Base-by-base conservation (phyloP, 1,140 invertebrate genomes). In the Pseudomyrmex concolor region DNA sequence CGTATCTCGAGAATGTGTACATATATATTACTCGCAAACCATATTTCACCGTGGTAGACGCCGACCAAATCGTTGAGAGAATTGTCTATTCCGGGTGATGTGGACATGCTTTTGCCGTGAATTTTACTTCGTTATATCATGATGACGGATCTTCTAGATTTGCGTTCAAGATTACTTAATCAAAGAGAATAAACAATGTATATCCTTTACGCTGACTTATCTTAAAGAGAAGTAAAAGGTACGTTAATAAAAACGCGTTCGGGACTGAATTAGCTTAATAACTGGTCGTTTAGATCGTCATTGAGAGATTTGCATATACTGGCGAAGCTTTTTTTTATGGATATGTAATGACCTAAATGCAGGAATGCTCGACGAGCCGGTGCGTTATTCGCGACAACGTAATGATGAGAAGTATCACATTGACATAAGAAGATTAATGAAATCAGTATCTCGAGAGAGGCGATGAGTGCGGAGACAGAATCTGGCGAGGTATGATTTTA, bases 351-450 rank as follows among this genome's bases (percentile, higher is more conserved):
- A 71, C 54, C 54, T 80, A 59, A 80, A 80, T 70, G 66, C 25
- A 80, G 45, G n/a, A 80, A 55, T n/a, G n/a, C 67, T 34, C 34
- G 34, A 34, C 43, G 51, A 13, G 51, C 13, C 54, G 48, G 57
- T 34, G 54, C 19, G 51, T 10, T 7, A 34, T 54, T 67, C 43
- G 51, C 63, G 25, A 34, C 17, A 17, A 45, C 64, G 66, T 34
- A 43, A 4, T 22, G 54, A 70, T 59, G 66, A 80, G 57, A 71
- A 64, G 54, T 15, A 48, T 80, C 45, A 43, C 55, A 80, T 71
- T 71, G 76, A 59, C 68, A 64, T 80, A 80, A 70, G 66, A 71
- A 71, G 76, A 80, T 80, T 70, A 80, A 80, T 80, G 76, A 71
- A 80, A 80, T 80, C 66, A 66, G 66, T 71, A 48, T 55, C 19